Evolutionary conservation across 2,113 vertebrate species (phyloP).

Genomic region (Aythya baeri): DNA sequence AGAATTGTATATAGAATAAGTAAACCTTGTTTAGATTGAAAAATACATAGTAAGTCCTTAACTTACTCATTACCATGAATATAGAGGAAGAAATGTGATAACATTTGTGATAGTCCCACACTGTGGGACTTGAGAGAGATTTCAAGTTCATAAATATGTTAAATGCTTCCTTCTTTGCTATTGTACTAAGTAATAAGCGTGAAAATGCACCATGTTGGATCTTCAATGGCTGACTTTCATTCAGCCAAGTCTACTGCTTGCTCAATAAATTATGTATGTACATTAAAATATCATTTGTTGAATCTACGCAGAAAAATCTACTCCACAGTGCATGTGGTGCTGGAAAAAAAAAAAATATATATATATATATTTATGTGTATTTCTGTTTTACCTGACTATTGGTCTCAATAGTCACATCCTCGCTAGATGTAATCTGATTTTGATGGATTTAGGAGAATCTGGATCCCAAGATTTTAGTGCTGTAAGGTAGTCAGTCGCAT

Average conservation of each 20-base stretch:
- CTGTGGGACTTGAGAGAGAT: background rate
- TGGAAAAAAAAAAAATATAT: background rate
- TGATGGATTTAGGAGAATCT: background rate
- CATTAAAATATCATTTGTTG: constrained; percentile 66
- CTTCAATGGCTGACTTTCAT: constrained; percentile 58
- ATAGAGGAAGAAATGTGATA: background rate
- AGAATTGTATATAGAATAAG: background rate
- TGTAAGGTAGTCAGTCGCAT: background rate
- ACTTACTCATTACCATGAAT: background rate
- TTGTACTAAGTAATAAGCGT: constrained; percentile 40
- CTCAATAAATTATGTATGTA: constrained; percentile 70
- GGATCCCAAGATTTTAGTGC: background rate
- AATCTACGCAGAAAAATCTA: constrained; percentile 36
- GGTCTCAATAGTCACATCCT: background rate
- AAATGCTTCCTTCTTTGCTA: constrained; percentile 49
- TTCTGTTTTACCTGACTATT: constrained; percentile 29
- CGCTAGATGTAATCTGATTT: background rate
- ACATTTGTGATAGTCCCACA: background rate
- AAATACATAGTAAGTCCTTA: background rate
- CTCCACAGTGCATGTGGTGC: constrained; percentile 1
- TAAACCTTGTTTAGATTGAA: background rate
- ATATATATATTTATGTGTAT: background rate
- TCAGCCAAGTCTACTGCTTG: constrained; percentile 47
- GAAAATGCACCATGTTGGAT: constrained; percentile 55
- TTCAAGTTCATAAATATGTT: constrained; percentile 52